Base-by-base conservation (phyloP, 2,113 vertebrate genomes). In the Butorides virescens region DNA sequence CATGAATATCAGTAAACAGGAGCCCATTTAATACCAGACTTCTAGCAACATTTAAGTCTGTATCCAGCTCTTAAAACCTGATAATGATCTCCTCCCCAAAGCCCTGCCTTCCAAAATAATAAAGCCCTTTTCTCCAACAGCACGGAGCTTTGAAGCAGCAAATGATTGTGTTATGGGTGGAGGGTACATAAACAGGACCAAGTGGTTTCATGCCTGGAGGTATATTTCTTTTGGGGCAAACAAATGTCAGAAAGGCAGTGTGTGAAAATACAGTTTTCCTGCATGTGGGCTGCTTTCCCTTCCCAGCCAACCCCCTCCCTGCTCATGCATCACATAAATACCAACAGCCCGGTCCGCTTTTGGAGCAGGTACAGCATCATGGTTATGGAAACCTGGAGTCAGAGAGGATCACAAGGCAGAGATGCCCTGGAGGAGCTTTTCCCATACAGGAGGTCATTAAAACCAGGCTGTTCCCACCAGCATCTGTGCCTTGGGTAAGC, bases 351-450 rank as follows among this genome's bases (percentile, higher is more conserved):
- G 3, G 25, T 4, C 58, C 4, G 2, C 14, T 46, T 61, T 65
- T 21, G 79, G 34, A 79, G 37, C 36, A 86, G 36, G 53, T 36
- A n/a, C 2, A 5, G 8, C 1, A 2, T 10, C 0, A 0, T 14
- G 2, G 29, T 55, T 10, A 6, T 8, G 32, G 50, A 47, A 66
- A 73, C 14, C 4, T 26, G 42, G 39, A 32, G 56, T 5, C 36
- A 34, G 80, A 58, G 21, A 23, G 56, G 37, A 66, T 55, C 37
- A 49, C 30, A 20, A 26, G 55, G 42, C 29, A 37, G 29, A 47
- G 46, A 4, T 30, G 27, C 32, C 55, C 39, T 53, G 30, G 9
- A 77, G 36, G 46, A 84, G 23, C 15, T 87, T 62, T 66, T 42
- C 15, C 66, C n/a, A 7, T 25, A 19, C 13, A 42, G 25, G 49